Evolutionary conservation across 2,888 invertebrate genomes (phyloP).

Genomic region (Cheilosia soror): DNA sequence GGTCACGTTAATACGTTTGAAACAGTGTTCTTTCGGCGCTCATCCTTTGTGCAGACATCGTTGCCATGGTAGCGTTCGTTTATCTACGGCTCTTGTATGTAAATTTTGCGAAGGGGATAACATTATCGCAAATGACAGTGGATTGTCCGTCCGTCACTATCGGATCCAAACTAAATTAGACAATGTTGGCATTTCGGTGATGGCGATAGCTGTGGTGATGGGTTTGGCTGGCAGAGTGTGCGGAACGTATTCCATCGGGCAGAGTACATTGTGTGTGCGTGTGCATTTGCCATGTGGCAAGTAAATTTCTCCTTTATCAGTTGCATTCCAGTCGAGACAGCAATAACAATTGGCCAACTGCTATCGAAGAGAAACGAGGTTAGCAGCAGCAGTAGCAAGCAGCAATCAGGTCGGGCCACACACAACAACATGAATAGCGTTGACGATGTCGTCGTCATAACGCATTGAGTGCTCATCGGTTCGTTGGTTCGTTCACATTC

Average conservation of each 20-base stretch:
- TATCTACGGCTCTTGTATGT: conserved; percentile 29
- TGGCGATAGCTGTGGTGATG: conserved; percentile 17
- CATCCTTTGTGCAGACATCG: conserved; percentile 27
- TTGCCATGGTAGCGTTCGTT: conserved; percentile 10
- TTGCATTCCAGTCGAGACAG: conserved; percentile 70
- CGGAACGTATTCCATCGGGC: no score
- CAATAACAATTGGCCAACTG: conserved; percentile 69
- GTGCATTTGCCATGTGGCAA: conserved; percentile 43
- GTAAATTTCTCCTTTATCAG: conserved; percentile 69
- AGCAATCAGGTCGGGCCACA: conserved; percentile 23
- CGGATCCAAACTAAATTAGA: conserved; percentile 73
- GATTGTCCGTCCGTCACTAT: conserved; percentile 71
- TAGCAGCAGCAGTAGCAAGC: conserved; percentile 17
- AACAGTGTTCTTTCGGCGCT: conserved; percentile 34
- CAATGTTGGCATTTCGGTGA: conserved; percentile 64
- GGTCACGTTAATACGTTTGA: conserved; percentile 39
- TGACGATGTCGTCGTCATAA: conserved; percentile 48
- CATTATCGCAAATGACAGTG: conserved; percentile 71
- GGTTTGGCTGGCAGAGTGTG: background rate
- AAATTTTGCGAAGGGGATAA: conserved; percentile 46
- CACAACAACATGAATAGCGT: conserved; percentile 17
- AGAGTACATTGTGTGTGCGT: background rate
- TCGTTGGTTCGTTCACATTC: conserved; percentile 72
- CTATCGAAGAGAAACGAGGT: conserved; percentile 48
- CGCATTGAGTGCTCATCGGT: conserved; percentile 69